Conservation (phyloP, 2,888 invertebrate genomes). For the Epinotia bilunana region DNA sequence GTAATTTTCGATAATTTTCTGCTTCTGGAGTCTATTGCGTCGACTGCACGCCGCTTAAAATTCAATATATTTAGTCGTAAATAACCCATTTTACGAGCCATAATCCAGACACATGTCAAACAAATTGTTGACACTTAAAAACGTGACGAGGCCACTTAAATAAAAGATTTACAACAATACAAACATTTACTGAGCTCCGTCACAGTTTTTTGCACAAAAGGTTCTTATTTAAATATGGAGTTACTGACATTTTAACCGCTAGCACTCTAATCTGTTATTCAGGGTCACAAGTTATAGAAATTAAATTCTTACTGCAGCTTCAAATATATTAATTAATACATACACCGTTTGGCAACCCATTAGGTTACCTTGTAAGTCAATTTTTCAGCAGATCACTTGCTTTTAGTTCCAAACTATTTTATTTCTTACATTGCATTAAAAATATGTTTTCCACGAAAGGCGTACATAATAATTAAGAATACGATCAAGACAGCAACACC, state of each 20-base stretch:
- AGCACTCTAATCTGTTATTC: background rate
- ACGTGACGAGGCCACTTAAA: slow-evolving; percentile 67
- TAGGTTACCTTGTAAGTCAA: background rate
- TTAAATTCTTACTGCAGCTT: background rate
- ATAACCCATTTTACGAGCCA: slow-evolving; percentile 69
- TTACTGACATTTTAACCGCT: slow-evolving; percentile 25
- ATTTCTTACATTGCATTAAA: background rate
- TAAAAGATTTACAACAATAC: slow-evolving; percentile 57
- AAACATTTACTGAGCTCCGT: slow-evolving; percentile 34
- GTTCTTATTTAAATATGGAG: slow-evolving; percentile 23
- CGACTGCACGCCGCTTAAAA: slow-evolving; percentile 67
- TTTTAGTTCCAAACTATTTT: background rate
- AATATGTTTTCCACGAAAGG: slow-evolving; percentile 2
- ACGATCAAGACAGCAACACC: slow-evolving; percentile 27
- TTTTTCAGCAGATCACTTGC: background rate
- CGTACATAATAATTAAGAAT: slow-evolving; percentile 18
- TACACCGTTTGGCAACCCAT: no score
- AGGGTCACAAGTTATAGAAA: slow-evolving; percentile 5
- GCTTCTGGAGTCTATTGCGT: slow-evolving; percentile 35
- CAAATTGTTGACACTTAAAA: slow-evolving; percentile 74
- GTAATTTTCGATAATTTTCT: slow-evolving; percentile 32
- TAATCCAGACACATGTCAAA: slow-evolving; percentile 76
- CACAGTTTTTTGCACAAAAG: slow-evolving; percentile 35
- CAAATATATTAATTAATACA: no score
- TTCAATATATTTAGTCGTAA: slow-evolving; percentile 74